Base-by-base conservation (phyloP, 2,797 vertebrate genomes). In the Huso huso region DNA sequence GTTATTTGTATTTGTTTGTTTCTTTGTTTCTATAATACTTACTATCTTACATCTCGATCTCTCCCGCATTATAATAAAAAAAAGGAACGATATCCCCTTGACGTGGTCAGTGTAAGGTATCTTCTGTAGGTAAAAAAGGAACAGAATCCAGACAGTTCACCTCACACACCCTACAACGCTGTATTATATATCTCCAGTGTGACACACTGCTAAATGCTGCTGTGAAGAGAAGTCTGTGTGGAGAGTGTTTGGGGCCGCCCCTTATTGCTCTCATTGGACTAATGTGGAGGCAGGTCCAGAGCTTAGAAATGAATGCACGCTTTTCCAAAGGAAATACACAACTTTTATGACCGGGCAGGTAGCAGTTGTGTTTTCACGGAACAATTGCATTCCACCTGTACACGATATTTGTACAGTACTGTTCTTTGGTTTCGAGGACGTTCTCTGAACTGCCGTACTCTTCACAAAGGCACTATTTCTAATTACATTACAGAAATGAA, bases 201-300 rank as follows among this genome's bases (percentile, higher is more conserved):
- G 88, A 88, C 91, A 68, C 89, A 86, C 88, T 88, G 86, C 88
- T 88, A 81, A 89, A 86, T 81, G 87, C 77, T 88, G 90, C 90
- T 92, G 93, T 89, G 88, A 92, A 90, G 92, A 91, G 90, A 18
- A 18, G 18, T 18, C 18, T 18, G 18, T 18, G 80, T 79, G 80
- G 79, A 91, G 92, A 92, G 37, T 37, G 37, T 37, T 5, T 37
- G 37, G 37, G 5, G 91, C 92, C 92, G 91, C 92, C 93, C 92
- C 92, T 89, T 87, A 79, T 87, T 83, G 85, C 88, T 92, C 91
- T 93, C 92, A 95, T 95, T 94, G 94, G 93, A 89, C 87, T 91
- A 92, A 90, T 88, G 86, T 85, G 90, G 89, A 92, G 93, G 88
- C 90, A 91, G 92, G 93, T 93, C 94, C 88, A 85, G 85, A 84